Evolutionary conservation across 1,140 invertebrate genomes (phyloP).

Genomic region (Magallana gigas): DNA sequence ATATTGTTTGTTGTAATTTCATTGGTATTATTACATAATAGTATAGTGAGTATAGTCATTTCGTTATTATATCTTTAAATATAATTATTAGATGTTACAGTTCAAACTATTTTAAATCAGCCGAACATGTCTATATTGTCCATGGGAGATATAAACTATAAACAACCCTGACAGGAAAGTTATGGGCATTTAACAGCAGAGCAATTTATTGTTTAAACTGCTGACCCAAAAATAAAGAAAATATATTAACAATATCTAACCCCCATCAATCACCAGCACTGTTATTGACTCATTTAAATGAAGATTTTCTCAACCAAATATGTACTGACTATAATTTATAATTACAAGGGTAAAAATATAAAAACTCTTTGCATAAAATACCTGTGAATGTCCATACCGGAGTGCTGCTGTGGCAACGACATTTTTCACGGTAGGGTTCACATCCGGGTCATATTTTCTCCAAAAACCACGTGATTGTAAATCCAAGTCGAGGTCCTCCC

Average conservation of each 20-base stretch:
- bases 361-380: neutral
- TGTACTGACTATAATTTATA: neutral
- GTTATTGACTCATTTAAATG: neutral
- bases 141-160: too few relatives aligned
- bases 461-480: neutral
- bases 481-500: neutral
- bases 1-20: too few relatives aligned
- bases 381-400: conserved; percentile 92
- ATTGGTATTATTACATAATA: too few relatives aligned
- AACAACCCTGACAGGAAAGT: neutral
- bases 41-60: too few relatives aligned
- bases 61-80: too few relatives aligned
- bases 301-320: neutral
- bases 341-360: neutral
- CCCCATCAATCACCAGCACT: neutral
- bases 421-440: conserved; percentile 93
- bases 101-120: neutral
- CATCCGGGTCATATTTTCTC: conserved; percentile 86
- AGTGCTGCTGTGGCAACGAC: conserved; percentile 96
- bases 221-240: neutral
- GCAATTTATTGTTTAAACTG: neutral
- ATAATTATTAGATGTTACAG: too few relatives aligned
- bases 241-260: neutral
- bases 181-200: neutral
- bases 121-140: neutral